Base-by-base conservation (phyloP, 1,140 invertebrate genomes). In the Ips nitidus region DNA sequence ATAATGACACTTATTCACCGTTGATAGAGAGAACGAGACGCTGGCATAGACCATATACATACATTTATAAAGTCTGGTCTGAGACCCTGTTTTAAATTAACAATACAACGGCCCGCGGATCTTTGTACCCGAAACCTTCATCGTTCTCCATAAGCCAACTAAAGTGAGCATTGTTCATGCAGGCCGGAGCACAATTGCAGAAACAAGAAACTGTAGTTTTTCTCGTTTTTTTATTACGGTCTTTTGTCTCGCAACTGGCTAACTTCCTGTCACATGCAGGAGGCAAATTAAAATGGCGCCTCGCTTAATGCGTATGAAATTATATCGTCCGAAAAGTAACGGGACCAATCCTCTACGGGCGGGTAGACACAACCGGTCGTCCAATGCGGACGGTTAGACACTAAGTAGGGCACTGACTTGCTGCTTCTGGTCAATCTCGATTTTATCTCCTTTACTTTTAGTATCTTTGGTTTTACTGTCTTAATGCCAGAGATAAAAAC, bases 241-340 rank as follows among this genome's bases (percentile, higher is more conserved):
- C 38, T 41, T 68, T 68, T 60, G 66, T 68, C 66, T 68, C 64
- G 41, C n/a, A 47, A 40, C 1, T 6, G 4, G 52, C 60, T 42
- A 52, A 64, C 68, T 70, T 70, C 68, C 68, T 64, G 68, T 70
- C 68, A 70, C 68, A 63, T 58, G 52, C 68, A 70, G 68, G 40
- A 64, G 61, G 60, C 60, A 70, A 70, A 70, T 70, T 70, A 70
- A 70, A 70, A 70, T 64, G 68, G 68, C 68, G 60, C 61, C 68
- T 64, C 6, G 47, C 36, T 64, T 70, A 70, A 70, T 70, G 61
- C 39, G 60, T 64, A 70, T 70, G 60, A 70, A 70, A 70, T 70
- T 70, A 70, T 70, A 70, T 70, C 22, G 68, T 41, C 61, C 68
- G 68, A 70, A 70, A 70, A 64, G 68, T 64, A 63, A 64, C 52